Evolutionary conservation across 2,888 invertebrate genomes (phyloP), one percentile per base, ranked within the genome.

Genomic region (Mycalesis mineus): DNA sequence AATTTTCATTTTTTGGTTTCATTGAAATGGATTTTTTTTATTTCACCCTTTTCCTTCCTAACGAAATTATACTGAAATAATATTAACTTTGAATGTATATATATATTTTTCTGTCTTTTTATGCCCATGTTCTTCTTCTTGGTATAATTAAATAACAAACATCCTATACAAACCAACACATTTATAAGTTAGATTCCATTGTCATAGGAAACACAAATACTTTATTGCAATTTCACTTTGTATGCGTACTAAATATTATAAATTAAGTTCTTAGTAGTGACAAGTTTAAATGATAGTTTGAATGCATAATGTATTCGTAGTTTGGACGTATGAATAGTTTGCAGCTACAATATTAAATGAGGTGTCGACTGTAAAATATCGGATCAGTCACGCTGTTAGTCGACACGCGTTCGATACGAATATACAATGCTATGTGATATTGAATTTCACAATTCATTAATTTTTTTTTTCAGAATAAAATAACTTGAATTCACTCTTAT

Each of bases 281-380:
- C 22, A n/a, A 42, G 52, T 52, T 41, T 42, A 52, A 52, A 52
- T 42, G 33, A 42, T 42, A 39, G 42, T 52, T 33, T 42, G 52
- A 52, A 52, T 52, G 33, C 42, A 52, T 52, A 42, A 52, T 52
- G 41, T 22, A 22, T 22, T 22, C 22, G 22, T 42, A 41, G 33
- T 41, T 52, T 41, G 41, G 15, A 41, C 33, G 75, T 77, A 79
- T 75, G 75, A 80, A 81, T 81, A 75, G 73, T 80, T 78, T 74
- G 75, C 77, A 74, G 75, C 72, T 78, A 77, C 78, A 83, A 82
- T 80, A 74, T 74, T 67, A 73, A 78, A 80, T 82, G 80, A 87
- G 77, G 78, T 80, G 79, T 82, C 74, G 73, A 80, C 77, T 87
- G 88, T 88, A 83, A 80, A 81, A 77, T 80, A 88, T 88, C 72